Base-by-base conservation (phyloP, 1,140 invertebrate genomes). In the Leguminivora glycinivorella region DNA sequence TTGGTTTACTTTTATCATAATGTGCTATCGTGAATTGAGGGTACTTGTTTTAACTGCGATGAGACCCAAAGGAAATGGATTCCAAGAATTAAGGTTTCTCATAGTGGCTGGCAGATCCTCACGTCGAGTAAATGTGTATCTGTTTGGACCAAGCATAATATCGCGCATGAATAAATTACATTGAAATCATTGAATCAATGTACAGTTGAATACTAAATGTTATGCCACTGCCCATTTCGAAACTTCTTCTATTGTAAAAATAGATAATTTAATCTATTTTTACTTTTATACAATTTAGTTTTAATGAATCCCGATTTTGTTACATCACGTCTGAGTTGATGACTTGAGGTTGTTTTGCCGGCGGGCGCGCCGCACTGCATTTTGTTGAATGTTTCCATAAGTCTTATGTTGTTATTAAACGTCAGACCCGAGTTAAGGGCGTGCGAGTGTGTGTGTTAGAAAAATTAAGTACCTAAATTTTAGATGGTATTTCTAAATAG, bases 401-500 rank as follows among this genome's bases (percentile, higher is more conserved):
- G 52, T 78, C 75, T 76, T 79, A 80, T 73, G 76, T 80, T 84
- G 84, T 85, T 85, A 79, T 78, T 79, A 40, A n/a, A 47, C 67
- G 67, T 79, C 77, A 72, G 78, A 68, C 68, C 69, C 70, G 19
- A 74, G 81, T 80, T 82, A 79, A 60, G 68, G 68, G 71, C 66
- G 81, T 73, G 81, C 76, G 80, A 83, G 84, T 78, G 83, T 81
- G 87, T 87, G 83, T 81, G 81, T 83, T 87, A 87, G 85, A 75
- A 73, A 80, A 83, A 81, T 75, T 86, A 89, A 87, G 84, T 89
- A 91, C 84, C 87, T 91, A 84, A 79, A 77, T 77, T 79, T 75
- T 88, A 88, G 84, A 75, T 80, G 74, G 81, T 90, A 87, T 88
- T 83, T 83, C 83, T 83, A 87, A 84, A 80, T 91, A 89, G 84